These are phyloP conservation scores for Catocala fraxini DNA, from an alignment of 2,888 invertebrate species.

Conservation along the genomic window DNA sequence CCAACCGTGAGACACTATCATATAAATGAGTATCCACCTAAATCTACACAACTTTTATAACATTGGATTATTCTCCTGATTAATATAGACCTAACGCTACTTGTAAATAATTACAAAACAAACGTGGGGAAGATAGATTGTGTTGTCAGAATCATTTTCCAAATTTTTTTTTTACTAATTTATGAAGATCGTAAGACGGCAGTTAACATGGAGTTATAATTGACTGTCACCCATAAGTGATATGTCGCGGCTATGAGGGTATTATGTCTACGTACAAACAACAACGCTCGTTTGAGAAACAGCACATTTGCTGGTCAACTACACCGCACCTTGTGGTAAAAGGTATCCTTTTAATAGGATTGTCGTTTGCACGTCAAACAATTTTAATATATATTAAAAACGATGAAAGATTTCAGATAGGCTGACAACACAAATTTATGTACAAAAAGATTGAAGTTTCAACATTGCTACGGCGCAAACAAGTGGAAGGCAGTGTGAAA, in stretches of 20 bases:
- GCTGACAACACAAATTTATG: conserved; percentile 78
- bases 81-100: conserved; percentile 71
- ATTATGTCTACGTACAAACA: conserved; percentile 32
- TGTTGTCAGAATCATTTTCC: conserved; percentile 67
- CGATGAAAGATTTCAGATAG: conserved; percentile 33
- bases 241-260: conserved; percentile 69
- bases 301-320: neutral
- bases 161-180: conserved; percentile 17
- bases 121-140: conserved; percentile 59
- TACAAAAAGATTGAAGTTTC: conserved; percentile 71
- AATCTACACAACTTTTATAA: conserved; percentile 81
- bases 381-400: conserved; percentile 26
- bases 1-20: conserved; percentile 60
- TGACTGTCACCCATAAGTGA: conserved; percentile 81
- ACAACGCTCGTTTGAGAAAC: conserved; percentile 10
- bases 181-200: conserved; percentile 49
- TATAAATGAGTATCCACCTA: conserved; percentile 67
- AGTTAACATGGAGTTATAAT: conserved; percentile 68
- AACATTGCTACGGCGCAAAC: conserved; percentile 79
- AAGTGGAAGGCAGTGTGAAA: conserved; percentile 47
- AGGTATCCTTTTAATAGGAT: conserved; percentile 2
- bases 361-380: conserved; percentile 24
- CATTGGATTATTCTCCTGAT: conserved; percentile 75
- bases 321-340: conserved; percentile 2
- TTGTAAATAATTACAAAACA: conserved; percentile 76